A percentile compares a stretch with the other conserved stretches of the same genome.
These are phyloP conservation scores for Takifugu ocellatus DNA, from an alignment of 2,797 vertebrate genomes.

Conservation along the genomic window DNA sequence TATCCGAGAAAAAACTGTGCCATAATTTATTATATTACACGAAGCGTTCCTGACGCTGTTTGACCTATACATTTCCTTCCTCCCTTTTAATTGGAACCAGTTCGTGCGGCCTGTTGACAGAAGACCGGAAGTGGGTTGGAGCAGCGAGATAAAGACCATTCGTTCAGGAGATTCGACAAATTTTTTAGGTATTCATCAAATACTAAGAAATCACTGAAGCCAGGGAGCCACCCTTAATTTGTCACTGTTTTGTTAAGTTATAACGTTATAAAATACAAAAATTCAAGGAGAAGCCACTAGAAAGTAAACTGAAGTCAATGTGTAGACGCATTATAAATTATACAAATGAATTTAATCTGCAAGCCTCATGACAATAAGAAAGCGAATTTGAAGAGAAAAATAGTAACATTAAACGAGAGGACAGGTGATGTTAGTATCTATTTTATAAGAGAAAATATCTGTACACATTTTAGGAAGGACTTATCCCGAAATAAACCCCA, in stretches of 20 bases:
- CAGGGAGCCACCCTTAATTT: neutral
- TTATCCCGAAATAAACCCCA: too few species aligned
- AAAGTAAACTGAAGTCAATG: too few species aligned
- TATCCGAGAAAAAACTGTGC: constrained; percentile 45
- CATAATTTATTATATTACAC: constrained; percentile 75
- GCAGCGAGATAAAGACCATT: constrained; percentile 34
- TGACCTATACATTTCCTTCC: constrained; percentile 53
- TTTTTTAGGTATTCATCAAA: constrained; percentile 19
- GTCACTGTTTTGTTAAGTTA: constrained; percentile 9
- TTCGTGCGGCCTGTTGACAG: constrained; percentile 61
- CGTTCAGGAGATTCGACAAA: constrained; percentile 26
- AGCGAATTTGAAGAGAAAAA: too few species aligned
- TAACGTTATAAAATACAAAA: too few species aligned
- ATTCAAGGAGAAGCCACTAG: too few species aligned
- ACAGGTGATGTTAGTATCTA: too few species aligned
- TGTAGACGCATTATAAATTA: too few species aligned
- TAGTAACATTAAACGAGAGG: too few species aligned
- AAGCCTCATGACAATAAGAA: too few species aligned
- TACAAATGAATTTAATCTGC: too few species aligned
- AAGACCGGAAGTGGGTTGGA: constrained; percentile 57
- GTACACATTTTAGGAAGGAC: too few species aligned
- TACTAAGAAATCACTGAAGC: constrained; percentile 4
- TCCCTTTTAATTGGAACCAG: constrained; percentile 70
- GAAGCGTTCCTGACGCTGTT: constrained; percentile 45
- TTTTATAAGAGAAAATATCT: too few species aligned